Evolutionary conservation across 2,888 invertebrate species (phyloP).

Genomic region (Panzeria rudis): DNA sequence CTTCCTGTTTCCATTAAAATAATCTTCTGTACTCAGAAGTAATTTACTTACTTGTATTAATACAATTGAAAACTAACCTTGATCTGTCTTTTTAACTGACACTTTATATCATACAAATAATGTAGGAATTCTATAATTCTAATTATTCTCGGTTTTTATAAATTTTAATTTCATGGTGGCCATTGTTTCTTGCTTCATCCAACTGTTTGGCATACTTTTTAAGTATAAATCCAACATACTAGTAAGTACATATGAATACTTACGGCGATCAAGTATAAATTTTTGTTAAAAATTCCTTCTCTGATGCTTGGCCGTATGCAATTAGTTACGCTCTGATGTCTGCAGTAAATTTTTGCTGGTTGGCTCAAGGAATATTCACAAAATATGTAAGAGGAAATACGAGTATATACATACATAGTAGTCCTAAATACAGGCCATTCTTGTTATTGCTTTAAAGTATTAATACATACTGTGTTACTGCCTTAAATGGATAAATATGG

Average conservation of each 20-base stretch:
- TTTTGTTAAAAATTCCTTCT: constrained; percentile 47
- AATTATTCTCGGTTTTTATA: background rate
- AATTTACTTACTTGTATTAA: background rate
- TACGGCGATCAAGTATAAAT: constrained; percentile 17
- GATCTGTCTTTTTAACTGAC: constrained; percentile 26
- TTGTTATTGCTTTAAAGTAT: constrained; percentile 1
- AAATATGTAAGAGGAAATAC: constrained; percentile 9
- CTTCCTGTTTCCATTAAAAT: no score
- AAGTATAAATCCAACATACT: constrained; percentile 22
- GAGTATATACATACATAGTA: background rate
- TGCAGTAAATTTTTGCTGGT: constrained; percentile 41
- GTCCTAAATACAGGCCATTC: constrained; percentile 30
- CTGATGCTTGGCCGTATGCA: constrained; percentile 63
- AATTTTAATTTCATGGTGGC: constrained; percentile 59
- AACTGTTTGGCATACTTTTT: constrained; percentile 40
- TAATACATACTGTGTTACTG: background rate
- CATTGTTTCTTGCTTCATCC: constrained; percentile 42
- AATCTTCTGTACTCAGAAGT: background rate
- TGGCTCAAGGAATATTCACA: constrained; percentile 28
- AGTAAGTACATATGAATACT: constrained; percentile 6
- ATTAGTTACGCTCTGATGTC: constrained; percentile 66
- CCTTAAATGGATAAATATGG: constrained; percentile 39
- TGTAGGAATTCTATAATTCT: constrained; percentile 26
- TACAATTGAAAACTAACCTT: background rate
- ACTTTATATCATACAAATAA: constrained; percentile 38